Base-by-base conservation (phyloP, 2,888 invertebrate genomes). In the Ferdinandea cuprea region DNA sequence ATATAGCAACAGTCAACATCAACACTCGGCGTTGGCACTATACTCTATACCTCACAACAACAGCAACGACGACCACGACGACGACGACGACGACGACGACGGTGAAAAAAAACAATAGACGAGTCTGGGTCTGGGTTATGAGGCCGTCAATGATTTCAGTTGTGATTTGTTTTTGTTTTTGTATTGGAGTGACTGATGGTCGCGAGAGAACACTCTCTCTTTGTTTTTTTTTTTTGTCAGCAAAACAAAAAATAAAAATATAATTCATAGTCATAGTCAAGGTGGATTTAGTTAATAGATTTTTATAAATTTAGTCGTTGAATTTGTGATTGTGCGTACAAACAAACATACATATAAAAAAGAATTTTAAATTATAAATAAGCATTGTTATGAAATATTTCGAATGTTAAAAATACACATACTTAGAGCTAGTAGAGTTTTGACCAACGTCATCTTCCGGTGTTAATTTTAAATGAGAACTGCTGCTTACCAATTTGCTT, bases 211-310 rank as follows among this genome's bases (percentile, higher is more conserved):
- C 19, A 11, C 44, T 17, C 44, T 19, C 44, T 44, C 11, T 48
- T 25, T 7, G 4, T 44, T 9, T 40, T 44, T 25, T 48, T 25
- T 7, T 17, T 44, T 9, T 40, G 28, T 30, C n/a, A 58, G 44
- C 13, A 40, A 40, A 48, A 72, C 8, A 42, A 48, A 35, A 35
- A 17, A 46, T 13, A 46, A 59, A 28, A 76, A 59, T 40, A 68
- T 48, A 71, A 78, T 78, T 83, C 83, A 83, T 78, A 81, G 80
- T 81, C 80, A 81, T 81, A 78, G 72, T 78, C 83, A 83, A 83
- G 83, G 83, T 83, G 50, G 72, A 73, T 78, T 58, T 66, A 50
- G 46, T 78, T 63, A 50, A 73, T 73, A 73, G 56, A 83, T 68
- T 77, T n/a, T 83, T 66, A 42, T 76, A 76, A 76, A 76, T 78